These are phyloP conservation scores for Limnothrissa miodon DNA, from an alignment of 2,113 vertebrate genomes.

Conservation along the genomic window DNA sequence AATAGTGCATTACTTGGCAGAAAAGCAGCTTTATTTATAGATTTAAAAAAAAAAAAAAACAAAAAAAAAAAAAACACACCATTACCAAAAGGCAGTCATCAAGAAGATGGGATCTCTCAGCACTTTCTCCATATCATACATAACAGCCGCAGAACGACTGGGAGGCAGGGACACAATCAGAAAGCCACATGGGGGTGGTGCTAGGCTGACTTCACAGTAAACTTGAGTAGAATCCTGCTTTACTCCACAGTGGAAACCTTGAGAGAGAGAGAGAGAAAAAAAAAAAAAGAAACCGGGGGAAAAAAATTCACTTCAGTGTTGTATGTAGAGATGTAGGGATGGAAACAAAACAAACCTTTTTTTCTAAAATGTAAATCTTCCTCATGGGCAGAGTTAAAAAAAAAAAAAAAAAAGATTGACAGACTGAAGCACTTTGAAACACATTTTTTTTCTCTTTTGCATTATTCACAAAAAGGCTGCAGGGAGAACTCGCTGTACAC, in stretches of 20 bases:
- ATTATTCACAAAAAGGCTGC: too few species aligned
- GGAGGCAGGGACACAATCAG: neutral
- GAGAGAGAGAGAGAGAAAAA: neutral
- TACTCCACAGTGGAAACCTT: neutral
- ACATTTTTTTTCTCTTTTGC: too few species aligned
- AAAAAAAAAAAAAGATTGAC: too few species aligned
- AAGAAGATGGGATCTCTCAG: neutral
- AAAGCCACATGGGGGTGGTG: neutral
- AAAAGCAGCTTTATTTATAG: constrained; percentile 9
- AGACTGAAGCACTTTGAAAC: too few species aligned
- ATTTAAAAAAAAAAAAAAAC: neutral
- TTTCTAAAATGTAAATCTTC: neutral
- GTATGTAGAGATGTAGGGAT: neutral
- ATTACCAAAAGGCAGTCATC: neutral
- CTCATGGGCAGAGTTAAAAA: neutral
- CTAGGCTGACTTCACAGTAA: neutral
- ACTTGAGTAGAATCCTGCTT: neutral
- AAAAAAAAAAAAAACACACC: constrained; percentile 1
- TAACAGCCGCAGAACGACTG: neutral
- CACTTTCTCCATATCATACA: neutral
- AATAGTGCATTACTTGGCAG: constrained; percentile 8
- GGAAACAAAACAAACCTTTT: neutral
- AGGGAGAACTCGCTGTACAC: too few species aligned
- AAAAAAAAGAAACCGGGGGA: too few species aligned
- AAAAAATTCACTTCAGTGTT: too few species aligned